A percentile compares a stretch with the other conserved stretches of the same genome.
Conservation (phyloP, 2,797 vertebrate species). For the Sus cebifrons region DNA sequence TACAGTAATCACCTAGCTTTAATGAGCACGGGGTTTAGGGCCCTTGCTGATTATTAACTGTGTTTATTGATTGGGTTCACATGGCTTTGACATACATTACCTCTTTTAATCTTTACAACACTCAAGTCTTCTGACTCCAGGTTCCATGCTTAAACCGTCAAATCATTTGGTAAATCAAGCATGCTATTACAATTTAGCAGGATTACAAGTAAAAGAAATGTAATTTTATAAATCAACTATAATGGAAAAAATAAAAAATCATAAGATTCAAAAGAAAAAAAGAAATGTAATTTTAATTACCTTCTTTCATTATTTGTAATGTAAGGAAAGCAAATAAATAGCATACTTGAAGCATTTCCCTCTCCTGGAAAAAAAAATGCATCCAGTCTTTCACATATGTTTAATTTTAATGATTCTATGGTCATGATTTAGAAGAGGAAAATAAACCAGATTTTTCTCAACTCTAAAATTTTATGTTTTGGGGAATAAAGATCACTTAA, state of each 20-base stretch:
- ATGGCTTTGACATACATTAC: background rate
- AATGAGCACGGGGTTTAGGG: background rate
- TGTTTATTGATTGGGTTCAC: background rate
- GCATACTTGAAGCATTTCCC: background rate
- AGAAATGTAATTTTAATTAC: slow-evolving; percentile 37
- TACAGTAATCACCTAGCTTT: background rate
- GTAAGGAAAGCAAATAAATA: slow-evolving; percentile 49
- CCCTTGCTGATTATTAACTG: slow-evolving; percentile 19
- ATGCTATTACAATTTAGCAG: background rate
- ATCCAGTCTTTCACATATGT: background rate
- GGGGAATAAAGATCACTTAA: background rate
- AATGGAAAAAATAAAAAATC: no score
- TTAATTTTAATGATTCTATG: slow-evolving; percentile 38
- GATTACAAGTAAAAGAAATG: background rate
- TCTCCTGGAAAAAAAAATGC: background rate
- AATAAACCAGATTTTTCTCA: background rate
- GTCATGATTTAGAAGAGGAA: background rate
- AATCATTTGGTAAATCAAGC: slow-evolving; percentile 31
- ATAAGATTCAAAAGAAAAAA: background rate
- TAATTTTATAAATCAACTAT: background rate
- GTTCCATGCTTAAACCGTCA: background rate
- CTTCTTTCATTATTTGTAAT: slow-evolving; percentile 15
- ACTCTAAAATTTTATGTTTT: background rate
- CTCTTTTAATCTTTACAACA: background rate
- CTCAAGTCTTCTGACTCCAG: background rate